Conservation (phyloP, 2,888 invertebrate genomes). For the Scelioninae gen. 1 region DNA sequence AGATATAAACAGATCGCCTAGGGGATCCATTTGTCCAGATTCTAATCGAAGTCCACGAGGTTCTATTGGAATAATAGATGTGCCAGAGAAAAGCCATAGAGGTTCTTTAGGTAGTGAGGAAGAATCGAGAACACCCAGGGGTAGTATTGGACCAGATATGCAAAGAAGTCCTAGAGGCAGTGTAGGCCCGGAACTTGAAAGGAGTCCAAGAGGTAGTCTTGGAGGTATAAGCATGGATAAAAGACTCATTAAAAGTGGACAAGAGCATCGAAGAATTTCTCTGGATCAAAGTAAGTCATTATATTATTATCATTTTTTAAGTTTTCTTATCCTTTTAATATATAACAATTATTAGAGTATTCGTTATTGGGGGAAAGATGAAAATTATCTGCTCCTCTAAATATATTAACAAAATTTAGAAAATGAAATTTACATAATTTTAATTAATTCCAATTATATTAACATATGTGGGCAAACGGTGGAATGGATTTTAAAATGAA, state of each 20-base stretch:
- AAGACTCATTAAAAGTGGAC: conserved; percentile 87
- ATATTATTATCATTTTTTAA: too few species aligned
- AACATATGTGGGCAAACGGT: too few species aligned
- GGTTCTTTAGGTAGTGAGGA: conserved; percentile 75
- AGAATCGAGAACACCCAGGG: conserved; percentile 62
- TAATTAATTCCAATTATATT: too few species aligned
- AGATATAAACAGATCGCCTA: conserved; percentile 83
- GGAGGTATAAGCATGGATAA: conserved; percentile 84
- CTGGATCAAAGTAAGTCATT: conserved; percentile 82
- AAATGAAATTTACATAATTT: too few species aligned
- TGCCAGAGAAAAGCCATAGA: conserved; percentile 82
- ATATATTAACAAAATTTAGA: too few species aligned
- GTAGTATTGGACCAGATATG: conserved; percentile 84
- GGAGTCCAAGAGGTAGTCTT: conserved; percentile 84
- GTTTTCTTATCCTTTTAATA: too few species aligned
- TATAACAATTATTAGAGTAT: too few species aligned
- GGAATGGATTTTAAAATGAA: too few species aligned
- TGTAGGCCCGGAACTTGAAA: conserved; percentile 85
- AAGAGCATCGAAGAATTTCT: conserved; percentile 80
- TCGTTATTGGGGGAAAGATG: too few species aligned
- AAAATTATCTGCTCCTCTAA: too few species aligned
- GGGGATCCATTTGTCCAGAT: conserved; percentile 85
- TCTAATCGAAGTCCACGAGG: conserved; percentile 81
- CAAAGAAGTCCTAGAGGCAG: conserved; percentile 86
- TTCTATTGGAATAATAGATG: conserved; percentile 84